phyloP scores from a whole-genome alignment of 2,888 invertebrate genomes.

The Drosophila buzzatii region DNA sequence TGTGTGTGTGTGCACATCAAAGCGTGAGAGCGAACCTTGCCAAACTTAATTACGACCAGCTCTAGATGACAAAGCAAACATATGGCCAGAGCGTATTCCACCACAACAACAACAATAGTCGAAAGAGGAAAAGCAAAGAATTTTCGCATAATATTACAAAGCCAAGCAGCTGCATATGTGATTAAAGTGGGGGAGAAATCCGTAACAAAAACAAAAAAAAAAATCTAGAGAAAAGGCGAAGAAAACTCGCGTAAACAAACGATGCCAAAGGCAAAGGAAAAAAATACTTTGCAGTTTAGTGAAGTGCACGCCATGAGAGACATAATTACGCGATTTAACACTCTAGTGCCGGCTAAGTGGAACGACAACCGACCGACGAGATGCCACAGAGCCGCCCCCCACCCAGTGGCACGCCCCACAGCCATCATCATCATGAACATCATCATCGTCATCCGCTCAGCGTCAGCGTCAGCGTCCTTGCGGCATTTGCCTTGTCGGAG shows the following conservation, averaged over 20 bases:
- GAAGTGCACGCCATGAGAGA: conserved; percentile 79
- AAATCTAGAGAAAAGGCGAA: neutral
- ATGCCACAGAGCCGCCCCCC: conserved; percentile 2
- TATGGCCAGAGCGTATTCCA: conserved; percentile 45
- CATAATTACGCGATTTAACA: conserved; percentile 82
- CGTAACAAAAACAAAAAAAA: conserved; percentile 15
- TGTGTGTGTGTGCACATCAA: conserved; percentile 38
- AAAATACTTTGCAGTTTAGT: conserved; percentile 69
- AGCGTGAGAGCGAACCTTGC: conserved; percentile 30
- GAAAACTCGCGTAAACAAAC: conserved; percentile 28
- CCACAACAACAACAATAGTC: neutral
- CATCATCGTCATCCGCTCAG: neutral
- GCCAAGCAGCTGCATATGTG: conserved; percentile 45
- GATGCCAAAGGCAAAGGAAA: conserved; percentile 50
- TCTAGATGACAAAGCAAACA: conserved; percentile 61
- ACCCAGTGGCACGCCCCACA: neutral
- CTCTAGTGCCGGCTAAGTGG: conserved; percentile 75
- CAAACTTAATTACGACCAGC: conserved; percentile 60
- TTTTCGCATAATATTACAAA: conserved; percentile 43
- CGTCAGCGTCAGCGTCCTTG: conserved; percentile 21
- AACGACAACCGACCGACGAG: conserved; percentile 58
- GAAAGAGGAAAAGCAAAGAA: conserved; percentile 28
- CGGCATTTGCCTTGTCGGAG: conserved; percentile 20
- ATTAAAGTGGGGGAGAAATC: conserved; percentile 23
- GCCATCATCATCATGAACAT: conserved; percentile 13